Conservation (phyloP, 1,140 invertebrate species). For the Penaeus chinensis region DNA sequence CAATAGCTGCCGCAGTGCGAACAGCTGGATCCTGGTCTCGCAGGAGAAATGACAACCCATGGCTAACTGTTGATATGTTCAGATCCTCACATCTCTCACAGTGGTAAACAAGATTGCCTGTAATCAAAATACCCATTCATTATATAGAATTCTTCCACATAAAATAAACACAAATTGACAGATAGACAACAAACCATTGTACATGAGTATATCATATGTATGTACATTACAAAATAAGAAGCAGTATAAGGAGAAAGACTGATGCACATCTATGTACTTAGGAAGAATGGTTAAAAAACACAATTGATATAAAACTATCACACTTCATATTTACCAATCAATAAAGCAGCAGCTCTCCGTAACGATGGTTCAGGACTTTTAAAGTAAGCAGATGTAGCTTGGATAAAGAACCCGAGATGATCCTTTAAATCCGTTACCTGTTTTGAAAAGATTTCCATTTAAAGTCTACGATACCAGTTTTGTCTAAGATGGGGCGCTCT, state of each 20-base stretch:
- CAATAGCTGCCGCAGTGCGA: conserved; percentile 49
- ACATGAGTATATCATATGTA: too few relatives aligned
- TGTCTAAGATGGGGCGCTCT: too few relatives aligned
- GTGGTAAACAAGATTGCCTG: conserved; percentile 57
- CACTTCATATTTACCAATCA: conserved; percentile 32
- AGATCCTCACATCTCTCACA: conserved; percentile 34
- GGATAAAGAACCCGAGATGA: conserved; percentile 47
- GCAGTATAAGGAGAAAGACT: not conserved
- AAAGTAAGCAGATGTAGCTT: conserved; percentile 47
- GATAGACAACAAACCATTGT: too few relatives aligned
- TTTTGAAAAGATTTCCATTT: not conserved
- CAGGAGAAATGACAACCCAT: conserved; percentile 37
- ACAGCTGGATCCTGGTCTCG: conserved; percentile 44
- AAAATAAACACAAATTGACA: too few relatives aligned
- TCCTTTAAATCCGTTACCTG: conserved; percentile 48
- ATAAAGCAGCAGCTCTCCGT: conserved; percentile 39
- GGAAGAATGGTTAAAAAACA: not conserved
- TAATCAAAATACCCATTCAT: not conserved
- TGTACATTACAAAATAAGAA: too few relatives aligned
- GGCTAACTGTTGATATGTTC: conserved; percentile 42
- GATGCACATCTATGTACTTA: not conserved
- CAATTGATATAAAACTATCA: not conserved
- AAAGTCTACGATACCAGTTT: too few relatives aligned
- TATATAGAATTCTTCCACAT: too few relatives aligned
- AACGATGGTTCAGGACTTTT: conserved; percentile 51